phyloP scores from a whole-genome alignment of 2,888 invertebrate genomes.

The Hedya salicella region DNA sequence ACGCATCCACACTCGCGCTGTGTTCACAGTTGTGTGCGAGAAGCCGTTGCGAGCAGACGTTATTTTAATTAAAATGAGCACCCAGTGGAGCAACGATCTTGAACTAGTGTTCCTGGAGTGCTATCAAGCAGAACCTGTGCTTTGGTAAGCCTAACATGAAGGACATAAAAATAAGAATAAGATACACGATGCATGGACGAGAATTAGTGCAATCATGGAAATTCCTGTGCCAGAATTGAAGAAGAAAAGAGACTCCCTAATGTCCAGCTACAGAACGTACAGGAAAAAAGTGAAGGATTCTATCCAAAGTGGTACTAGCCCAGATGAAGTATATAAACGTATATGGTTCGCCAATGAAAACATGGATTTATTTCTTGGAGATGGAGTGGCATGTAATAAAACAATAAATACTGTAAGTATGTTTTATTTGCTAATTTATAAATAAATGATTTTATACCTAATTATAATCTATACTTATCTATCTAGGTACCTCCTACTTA shows the following conservation, averaged over 20 bases:
- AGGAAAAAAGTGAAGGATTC: slow-evolving; percentile 28
- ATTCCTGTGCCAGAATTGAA: slow-evolving; percentile 38
- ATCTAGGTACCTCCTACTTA: too few species aligned
- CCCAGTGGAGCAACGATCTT: too few species aligned
- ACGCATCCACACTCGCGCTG: slow-evolving; percentile 19
- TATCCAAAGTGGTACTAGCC: slow-evolving; percentile 13
- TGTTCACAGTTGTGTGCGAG: slow-evolving; percentile 7
- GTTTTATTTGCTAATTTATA: too few species aligned
- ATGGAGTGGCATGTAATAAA: slow-evolving; percentile 1
- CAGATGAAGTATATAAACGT: slow-evolving; percentile 3
- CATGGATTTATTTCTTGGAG: slow-evolving; percentile 15
- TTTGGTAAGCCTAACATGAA: slow-evolving; percentile 30
- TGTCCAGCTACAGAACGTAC: slow-evolving; percentile 22
- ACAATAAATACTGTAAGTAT: too few species aligned
- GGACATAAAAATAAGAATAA: slow-evolving; percentile 42
- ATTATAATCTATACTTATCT: too few species aligned
- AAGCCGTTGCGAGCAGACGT: slow-evolving; percentile 4
- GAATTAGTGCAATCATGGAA: slow-evolving; percentile 39
- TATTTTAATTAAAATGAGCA: too few species aligned
- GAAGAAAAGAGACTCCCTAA: too few species aligned
- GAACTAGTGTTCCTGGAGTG: slow-evolving; percentile 32
- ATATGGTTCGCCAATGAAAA: slow-evolving; percentile 12
- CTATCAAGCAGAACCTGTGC: slow-evolving; percentile 33
- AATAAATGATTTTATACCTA: too few species aligned
- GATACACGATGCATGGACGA: slow-evolving; percentile 43